Evolutionary conservation across 2,797 vertebrate genomes (phyloP).

Genomic region (Anableps anableps): DNA sequence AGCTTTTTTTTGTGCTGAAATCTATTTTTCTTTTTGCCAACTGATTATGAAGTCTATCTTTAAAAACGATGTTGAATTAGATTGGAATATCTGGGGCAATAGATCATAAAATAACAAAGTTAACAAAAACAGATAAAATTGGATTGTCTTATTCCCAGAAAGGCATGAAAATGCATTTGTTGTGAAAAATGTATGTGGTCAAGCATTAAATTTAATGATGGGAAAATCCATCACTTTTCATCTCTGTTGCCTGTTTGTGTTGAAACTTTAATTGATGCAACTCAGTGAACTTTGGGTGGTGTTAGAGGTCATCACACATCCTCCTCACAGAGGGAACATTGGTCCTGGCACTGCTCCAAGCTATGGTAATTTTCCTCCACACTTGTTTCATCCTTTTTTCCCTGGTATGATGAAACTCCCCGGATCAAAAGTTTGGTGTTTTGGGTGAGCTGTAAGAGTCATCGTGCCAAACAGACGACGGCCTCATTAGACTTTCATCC

Average conservation of each 20-base stretch:
- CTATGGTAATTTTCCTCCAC: not conserved
- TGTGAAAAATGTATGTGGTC: not conserved
- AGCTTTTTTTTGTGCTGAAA: not conserved
- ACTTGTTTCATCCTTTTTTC: conserved; percentile 4
- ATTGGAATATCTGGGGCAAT: not conserved
- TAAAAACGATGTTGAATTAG: not conserved
- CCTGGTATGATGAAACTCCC: not conserved
- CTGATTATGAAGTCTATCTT: not conserved
- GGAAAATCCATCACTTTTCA: not conserved
- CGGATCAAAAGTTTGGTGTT: conserved; percentile 2
- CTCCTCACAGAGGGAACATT: not conserved
- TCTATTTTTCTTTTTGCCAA: not conserved
- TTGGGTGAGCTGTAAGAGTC: conserved; percentile 7
- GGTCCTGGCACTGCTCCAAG: not conserved
- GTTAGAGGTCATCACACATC: conserved; percentile 4
- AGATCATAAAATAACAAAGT: not conserved
- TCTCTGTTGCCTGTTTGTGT: not conserved
- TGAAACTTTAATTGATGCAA: not conserved
- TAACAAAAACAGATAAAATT: not conserved
- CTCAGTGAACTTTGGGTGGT: not conserved
- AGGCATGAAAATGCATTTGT: not conserved
- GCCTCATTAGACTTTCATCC: conserved; percentile 4
- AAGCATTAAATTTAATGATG: not conserved
- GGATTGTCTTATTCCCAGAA: not conserved
- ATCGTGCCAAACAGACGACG: not conserved